A percentile compares a stretch with the other conserved stretches of the same genome.
Conservation (phyloP, 2,797 vertebrate species). For the Bradypus variegatus region DNA sequence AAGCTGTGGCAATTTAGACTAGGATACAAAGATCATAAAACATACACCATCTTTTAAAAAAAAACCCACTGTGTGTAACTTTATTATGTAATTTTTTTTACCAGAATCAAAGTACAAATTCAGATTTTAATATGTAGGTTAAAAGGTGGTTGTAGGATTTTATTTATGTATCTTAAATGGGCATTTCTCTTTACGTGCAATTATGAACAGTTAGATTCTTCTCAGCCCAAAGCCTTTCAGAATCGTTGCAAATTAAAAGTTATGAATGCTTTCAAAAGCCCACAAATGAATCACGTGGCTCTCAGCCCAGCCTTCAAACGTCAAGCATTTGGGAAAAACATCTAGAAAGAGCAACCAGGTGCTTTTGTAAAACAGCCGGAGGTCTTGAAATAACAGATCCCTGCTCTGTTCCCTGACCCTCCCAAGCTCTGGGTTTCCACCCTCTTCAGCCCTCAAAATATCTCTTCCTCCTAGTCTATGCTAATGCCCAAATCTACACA, state of each 20-base stretch:
- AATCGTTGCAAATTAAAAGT: neutral
- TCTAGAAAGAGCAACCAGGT: too few species aligned
- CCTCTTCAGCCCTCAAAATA: neutral
- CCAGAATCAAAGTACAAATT: neutral
- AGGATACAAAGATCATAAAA: neutral
- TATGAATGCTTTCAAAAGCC: neutral
- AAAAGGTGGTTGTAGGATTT: neutral
- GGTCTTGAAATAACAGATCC: neutral
- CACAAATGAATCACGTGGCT: neutral
- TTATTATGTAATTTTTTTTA: too few species aligned
- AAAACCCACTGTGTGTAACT: too few species aligned
- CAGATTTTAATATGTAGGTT: neutral
- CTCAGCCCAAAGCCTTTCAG: neutral
- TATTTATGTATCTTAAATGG: neutral
- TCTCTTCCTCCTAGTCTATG: too few species aligned
- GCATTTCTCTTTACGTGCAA: neutral
- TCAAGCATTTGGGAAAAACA: too few species aligned
- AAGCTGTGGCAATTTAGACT: neutral
- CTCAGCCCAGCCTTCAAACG: too few species aligned
- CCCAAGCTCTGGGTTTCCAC: neutral
- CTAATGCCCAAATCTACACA: accelerated
- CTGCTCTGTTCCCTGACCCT: too few species aligned
- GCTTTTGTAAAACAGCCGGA: neutral
- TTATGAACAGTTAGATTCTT: neutral
- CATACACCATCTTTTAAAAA: neutral